phyloP scores from a whole-genome alignment of 2,797 vertebrate species.

The Emys orbicularis region DNA sequence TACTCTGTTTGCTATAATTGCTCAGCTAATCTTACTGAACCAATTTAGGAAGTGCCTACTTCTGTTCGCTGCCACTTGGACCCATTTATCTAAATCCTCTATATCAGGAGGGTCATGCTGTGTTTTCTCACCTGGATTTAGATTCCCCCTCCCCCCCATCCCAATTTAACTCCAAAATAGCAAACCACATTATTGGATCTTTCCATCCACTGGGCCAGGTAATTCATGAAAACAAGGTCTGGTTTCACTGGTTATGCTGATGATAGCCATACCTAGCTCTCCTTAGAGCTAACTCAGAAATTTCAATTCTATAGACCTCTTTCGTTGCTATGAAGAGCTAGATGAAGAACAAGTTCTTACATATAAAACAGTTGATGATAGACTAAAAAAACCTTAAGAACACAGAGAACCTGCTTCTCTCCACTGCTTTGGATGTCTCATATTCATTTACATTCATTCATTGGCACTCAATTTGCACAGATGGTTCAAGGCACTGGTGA shows the following conservation, averaged over 20 bases:
- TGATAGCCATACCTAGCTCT: background rate
- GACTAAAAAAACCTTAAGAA: background rate
- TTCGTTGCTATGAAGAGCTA: fast-evolving
- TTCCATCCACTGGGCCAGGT: background rate
- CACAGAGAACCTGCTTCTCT: background rate
- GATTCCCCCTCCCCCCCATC: background rate
- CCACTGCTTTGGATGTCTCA: background rate
- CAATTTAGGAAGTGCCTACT: background rate
- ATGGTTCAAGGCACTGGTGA: background rate
- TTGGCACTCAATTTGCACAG: background rate
- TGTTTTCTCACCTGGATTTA: background rate
- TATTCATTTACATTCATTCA: slow-evolving; percentile 7
- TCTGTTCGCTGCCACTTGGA: background rate
- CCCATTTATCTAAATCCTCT: background rate
- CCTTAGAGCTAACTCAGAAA: background rate
- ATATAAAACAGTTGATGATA: background rate
- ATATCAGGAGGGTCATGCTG: fast-evolving
- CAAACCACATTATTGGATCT: background rate
- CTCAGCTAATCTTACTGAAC: background rate
- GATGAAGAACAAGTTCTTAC: background rate
- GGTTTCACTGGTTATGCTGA: background rate
- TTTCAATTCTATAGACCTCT: background rate
- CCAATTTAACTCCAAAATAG: background rate
- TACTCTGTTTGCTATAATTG: slow-evolving; percentile 28
- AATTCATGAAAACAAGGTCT: background rate